These are phyloP conservation scores for Uria lomvia DNA, from an alignment of 2,113 vertebrate genomes.

Conservation along the genomic window DNA sequence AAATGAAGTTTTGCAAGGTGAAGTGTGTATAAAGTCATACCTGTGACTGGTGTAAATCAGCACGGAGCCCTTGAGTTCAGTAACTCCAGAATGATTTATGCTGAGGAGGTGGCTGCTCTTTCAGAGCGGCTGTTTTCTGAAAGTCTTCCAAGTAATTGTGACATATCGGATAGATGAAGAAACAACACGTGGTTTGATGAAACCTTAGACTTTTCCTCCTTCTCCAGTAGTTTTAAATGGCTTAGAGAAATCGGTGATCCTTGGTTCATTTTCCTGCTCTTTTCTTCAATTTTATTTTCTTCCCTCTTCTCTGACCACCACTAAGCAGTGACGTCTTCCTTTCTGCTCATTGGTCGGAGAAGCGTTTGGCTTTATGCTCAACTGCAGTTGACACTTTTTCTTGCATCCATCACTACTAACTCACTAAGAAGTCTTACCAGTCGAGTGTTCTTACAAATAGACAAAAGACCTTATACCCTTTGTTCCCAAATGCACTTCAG, in stretches of 20 bases:
- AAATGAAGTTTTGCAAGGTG: not conserved
- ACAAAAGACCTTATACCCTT: slow-evolving; percentile 40
- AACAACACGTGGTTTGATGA: not conserved
- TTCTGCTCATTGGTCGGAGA: not conserved
- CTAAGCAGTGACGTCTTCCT: slow-evolving; percentile 12
- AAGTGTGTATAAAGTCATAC: not conserved
- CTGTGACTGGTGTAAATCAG: not conserved
- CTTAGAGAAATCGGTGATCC: slow-evolving; percentile 54
- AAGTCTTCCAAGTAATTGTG: not conserved
- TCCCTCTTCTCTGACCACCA: slow-evolving; percentile 11
- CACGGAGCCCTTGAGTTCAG: not conserved
- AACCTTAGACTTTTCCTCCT: not conserved
- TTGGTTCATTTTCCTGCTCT: slow-evolving; percentile 53
- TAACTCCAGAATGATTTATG: not conserved
- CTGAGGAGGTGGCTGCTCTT: not conserved
- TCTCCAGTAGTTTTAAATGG: slow-evolving; percentile 47
- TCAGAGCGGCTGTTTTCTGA: not conserved
- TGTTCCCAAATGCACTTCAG: slow-evolving; percentile 52
- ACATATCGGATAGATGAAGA: not conserved
- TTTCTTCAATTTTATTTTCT: slow-evolving; percentile 46
- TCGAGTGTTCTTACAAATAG: slow-evolving; percentile 39
- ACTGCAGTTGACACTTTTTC: slow-evolving; percentile 26
- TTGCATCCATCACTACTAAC: slow-evolving; percentile 53
- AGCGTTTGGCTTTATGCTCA: slow-evolving; percentile 42
- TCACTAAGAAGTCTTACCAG: slow-evolving; percentile 51